Conservation (phyloP, 2,113 vertebrate species). For the Emydocephalus ijimae region DNA sequence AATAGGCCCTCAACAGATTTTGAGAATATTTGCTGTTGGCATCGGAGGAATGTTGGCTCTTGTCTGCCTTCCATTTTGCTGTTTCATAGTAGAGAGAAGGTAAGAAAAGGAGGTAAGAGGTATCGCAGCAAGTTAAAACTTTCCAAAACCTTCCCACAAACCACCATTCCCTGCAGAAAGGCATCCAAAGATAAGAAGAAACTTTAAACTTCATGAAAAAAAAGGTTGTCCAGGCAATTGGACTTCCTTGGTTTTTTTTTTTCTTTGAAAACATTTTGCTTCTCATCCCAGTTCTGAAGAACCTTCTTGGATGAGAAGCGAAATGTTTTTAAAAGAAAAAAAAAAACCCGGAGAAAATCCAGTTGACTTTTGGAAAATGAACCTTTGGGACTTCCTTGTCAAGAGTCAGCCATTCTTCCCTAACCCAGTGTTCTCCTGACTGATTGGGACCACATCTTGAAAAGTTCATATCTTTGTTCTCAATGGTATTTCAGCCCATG, state of each 20-base stretch:
- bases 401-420: neutral
- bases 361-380: too few relatives aligned
- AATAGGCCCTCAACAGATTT: slow-evolving; percentile 52
- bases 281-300: too few relatives aligned
- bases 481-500: slow-evolving; percentile 50
- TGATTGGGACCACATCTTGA: neutral
- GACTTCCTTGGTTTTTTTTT: too few relatives aligned
- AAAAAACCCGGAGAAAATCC: too few relatives aligned
- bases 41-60: slow-evolving; percentile 42
- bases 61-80: slow-evolving; percentile 53
- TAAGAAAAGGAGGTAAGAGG: slow-evolving; percentile 34
- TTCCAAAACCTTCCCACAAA: neutral
- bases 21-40: slow-evolving; percentile 44
- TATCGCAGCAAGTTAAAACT: neutral
- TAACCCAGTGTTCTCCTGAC: neutral
- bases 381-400: neutral
- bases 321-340: too few relatives aligned
- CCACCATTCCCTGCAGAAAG: neutral
- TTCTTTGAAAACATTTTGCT: too few relatives aligned
- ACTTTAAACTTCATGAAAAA: neutral
- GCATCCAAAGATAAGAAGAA: neutral
- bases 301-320: too few relatives aligned
- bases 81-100: slow-evolving; percentile 52
- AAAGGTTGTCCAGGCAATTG: too few relatives aligned
- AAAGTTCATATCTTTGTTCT: neutral